Conservation (phyloP, 2,888 invertebrate species). For the Euzophera pinguis region DNA sequence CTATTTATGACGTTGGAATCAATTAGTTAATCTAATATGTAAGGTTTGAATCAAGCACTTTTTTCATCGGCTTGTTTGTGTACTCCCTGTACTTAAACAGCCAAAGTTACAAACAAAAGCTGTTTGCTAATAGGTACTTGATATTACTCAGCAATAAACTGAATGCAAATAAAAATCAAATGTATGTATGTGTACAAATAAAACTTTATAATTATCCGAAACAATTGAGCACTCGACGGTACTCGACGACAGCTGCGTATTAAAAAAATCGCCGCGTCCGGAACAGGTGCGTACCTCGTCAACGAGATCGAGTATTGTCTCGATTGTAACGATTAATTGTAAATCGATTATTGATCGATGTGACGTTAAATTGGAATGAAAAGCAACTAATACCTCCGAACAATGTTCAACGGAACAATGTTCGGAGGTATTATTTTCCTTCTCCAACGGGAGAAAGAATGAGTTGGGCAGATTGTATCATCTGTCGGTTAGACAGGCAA, state of each 20-base stretch:
- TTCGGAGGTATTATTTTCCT: too few species aligned
- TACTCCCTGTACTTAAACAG: too few species aligned
- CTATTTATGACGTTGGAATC: not conserved
- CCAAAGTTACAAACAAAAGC: too few species aligned
- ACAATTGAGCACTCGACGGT: constrained; percentile 8
- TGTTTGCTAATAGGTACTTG: not conserved
- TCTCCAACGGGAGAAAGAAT: too few species aligned
- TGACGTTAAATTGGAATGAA: not conserved
- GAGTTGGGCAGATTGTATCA: too few species aligned
- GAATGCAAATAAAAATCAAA: not conserved
- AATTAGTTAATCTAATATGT: too few species aligned
- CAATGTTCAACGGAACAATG: too few species aligned
- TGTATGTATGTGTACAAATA: not conserved
- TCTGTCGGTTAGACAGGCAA: too few species aligned
- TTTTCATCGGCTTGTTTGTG: too few species aligned
- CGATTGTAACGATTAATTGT: not conserved
- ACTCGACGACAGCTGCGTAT: constrained; percentile 7
- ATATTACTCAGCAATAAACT: not conserved
- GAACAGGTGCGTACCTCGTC: constrained; percentile 5
- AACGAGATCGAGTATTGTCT: constrained; percentile 3
- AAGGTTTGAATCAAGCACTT: too few species aligned
- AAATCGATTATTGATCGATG: constrained; percentile 1
- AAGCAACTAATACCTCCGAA: too few species aligned
- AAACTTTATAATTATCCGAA: not conserved
- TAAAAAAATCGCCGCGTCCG: constrained; percentile 11